Evolutionary conservation across 2,113 vertebrate genomes (phyloP).

Genomic region (Loxodonta africana): DNA sequence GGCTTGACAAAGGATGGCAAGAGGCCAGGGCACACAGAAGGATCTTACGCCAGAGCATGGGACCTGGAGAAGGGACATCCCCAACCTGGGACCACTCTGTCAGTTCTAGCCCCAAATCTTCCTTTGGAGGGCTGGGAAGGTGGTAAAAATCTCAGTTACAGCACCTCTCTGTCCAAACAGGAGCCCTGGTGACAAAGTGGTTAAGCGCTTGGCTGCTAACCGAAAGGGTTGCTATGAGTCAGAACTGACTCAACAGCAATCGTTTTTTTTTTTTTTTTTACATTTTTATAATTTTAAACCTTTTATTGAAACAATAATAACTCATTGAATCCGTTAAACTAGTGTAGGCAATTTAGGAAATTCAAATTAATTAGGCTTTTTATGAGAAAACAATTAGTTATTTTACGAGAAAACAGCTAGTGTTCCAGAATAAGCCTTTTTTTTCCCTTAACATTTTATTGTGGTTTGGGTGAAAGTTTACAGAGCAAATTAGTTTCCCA

Average conservation of each 20-base stretch:
- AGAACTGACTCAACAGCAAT: background rate
- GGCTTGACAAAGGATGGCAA: background rate
- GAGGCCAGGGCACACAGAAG: background rate
- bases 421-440: background rate
- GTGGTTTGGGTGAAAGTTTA: too few species aligned
- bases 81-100: background rate
- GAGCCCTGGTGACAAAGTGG: background rate
- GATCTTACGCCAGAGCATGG: background rate
- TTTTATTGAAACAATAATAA: background rate
- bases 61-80: background rate
- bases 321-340: background rate
- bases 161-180: background rate
- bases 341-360: background rate
- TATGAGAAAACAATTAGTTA: background rate
- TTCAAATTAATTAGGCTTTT: background rate
- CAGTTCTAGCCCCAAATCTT: background rate
- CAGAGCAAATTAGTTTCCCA: too few species aligned
- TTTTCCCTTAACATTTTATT: too few species aligned
- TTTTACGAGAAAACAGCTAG: constrained; percentile 16
- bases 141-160: background rate
- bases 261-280: background rate
- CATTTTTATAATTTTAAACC: background rate
- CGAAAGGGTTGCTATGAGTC: background rate
- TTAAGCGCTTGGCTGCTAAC: background rate
- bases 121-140: background rate